phyloP scores from a whole-genome alignment of 2,113 vertebrate species.

The Erythrocebus patas region DNA sequence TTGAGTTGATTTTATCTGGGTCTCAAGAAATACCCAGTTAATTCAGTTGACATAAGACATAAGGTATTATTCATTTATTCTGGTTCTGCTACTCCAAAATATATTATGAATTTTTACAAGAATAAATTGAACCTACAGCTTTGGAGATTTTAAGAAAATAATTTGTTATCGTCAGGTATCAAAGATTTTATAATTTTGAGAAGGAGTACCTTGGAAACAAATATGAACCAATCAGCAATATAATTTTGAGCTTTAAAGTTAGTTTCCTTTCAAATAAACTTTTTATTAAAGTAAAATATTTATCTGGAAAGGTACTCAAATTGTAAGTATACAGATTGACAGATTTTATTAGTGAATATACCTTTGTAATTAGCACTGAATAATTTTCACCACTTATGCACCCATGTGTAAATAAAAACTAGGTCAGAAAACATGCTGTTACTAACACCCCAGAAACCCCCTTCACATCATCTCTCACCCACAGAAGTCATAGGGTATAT shows the following conservation, averaged over 20 bases:
- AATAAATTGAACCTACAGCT: not conserved
- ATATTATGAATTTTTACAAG: not conserved
- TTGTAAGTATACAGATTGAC: not conserved
- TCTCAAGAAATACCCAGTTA: no score
- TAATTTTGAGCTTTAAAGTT: not conserved
- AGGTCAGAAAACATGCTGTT: not conserved
- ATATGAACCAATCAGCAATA: not conserved
- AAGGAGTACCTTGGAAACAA: not conserved
- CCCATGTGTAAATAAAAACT: not conserved
- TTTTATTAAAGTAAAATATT: not conserved
- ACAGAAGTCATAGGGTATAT: no score
- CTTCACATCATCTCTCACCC: no score
- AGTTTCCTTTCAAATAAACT: not conserved
- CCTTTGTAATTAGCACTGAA: not conserved
- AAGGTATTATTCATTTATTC: not conserved
- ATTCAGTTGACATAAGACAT: not conserved
- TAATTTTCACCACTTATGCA: not conserved
- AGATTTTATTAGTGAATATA: not conserved
- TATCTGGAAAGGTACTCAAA: not conserved
- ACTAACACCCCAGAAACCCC: no score
- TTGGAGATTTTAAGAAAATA: not conserved
- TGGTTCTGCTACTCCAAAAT: not conserved
- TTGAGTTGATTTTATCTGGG: no score
- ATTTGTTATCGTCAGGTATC: not conserved
- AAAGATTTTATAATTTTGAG: not conserved